phyloP scores from a whole-genome alignment of 1,140 invertebrate genomes.

The Octopus bimaculoides region DNA sequence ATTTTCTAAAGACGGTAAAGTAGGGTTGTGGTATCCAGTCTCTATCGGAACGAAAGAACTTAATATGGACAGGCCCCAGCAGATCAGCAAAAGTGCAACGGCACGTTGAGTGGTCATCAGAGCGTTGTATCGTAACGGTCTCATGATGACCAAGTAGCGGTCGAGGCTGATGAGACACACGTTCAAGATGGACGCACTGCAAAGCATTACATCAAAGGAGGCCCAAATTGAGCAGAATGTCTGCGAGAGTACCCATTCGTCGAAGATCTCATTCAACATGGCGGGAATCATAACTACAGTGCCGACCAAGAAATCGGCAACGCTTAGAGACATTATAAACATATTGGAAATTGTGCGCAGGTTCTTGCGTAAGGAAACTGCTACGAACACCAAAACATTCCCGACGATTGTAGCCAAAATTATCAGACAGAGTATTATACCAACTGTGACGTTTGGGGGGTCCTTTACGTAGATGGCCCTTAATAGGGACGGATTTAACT shows the following conservation, averaged over 20 bases:
- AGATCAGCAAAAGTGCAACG: conserved; percentile 84
- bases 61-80: conserved; percentile 92
- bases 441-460: conserved; percentile 19
- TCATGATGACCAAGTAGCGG: conserved; percentile 96
- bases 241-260: conserved; percentile 91
- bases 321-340: conserved; percentile 90
- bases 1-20: conserved; percentile 36
- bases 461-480: background rate
- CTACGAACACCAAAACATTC: conserved; percentile 81
- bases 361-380: conserved; percentile 83
- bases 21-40: conserved; percentile 74
- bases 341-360: conserved; percentile 90
- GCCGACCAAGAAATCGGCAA: conserved; percentile 89
- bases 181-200: conserved; percentile 95
- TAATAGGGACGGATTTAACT: background rate
- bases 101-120: conserved; percentile 81
- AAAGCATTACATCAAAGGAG: conserved; percentile 98
- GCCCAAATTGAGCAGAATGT: conserved; percentile 98
- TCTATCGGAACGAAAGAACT: conserved; percentile 96
- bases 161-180: conserved; percentile 97
- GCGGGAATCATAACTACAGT: conserved; percentile 71
- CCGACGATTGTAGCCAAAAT: conserved; percentile 58
- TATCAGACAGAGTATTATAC: conserved; percentile 30
- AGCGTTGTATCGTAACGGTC: conserved; percentile 93
- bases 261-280: conserved; percentile 57